These are phyloP conservation scores for Boleophthalmus pectinirostris DNA, from an alignment of 2,113 vertebrate species.

Conservation along the genomic window DNA sequence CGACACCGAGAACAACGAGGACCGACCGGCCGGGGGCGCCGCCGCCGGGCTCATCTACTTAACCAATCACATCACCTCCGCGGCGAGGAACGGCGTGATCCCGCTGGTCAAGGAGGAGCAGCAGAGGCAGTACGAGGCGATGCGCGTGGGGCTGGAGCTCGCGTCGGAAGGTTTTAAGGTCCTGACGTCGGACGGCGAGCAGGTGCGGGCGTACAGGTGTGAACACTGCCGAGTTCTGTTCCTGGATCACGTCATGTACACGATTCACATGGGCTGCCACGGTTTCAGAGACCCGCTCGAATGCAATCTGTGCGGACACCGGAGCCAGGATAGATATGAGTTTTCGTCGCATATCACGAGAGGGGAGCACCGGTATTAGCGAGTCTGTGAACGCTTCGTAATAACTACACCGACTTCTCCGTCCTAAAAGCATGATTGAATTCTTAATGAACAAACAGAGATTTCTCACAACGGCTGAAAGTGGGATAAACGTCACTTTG, in stretches of 20 bases:
- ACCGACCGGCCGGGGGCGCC: conserved; percentile 67
- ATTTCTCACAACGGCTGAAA: too few species aligned
- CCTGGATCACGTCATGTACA: conserved; percentile 99
- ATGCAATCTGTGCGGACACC: conserved; percentile 98
- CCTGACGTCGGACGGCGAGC: conserved; percentile 85
- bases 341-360: conserved; percentile 98
- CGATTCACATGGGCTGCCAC: conserved; percentile 99
- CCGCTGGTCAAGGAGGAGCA: conserved; percentile 89
- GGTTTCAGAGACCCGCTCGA: conserved; percentile 97
- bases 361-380: conserved; percentile 92
- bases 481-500: too few species aligned
- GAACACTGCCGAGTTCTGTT: conserved; percentile 96
- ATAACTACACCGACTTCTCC: too few species aligned
- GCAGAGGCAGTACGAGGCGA: conserved; percentile 85
- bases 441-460: too few species aligned
- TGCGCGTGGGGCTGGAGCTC: conserved; percentile 79
- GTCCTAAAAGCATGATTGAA: too few species aligned
- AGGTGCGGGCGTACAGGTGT: conserved; percentile 89
- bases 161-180: conserved; percentile 90
- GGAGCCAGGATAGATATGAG: conserved; percentile 96
- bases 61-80: conserved; percentile 90
- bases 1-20: conserved; percentile 95
- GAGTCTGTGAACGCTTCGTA: neutral
- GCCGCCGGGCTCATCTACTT: conserved; percentile 91
- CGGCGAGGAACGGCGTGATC: conserved; percentile 88